Percentiles rank a stretch among this genome's conserved stretches.
Conservation (phyloP, 2,113 vertebrate genomes). For the Pelodiscus sinensis region DNA sequence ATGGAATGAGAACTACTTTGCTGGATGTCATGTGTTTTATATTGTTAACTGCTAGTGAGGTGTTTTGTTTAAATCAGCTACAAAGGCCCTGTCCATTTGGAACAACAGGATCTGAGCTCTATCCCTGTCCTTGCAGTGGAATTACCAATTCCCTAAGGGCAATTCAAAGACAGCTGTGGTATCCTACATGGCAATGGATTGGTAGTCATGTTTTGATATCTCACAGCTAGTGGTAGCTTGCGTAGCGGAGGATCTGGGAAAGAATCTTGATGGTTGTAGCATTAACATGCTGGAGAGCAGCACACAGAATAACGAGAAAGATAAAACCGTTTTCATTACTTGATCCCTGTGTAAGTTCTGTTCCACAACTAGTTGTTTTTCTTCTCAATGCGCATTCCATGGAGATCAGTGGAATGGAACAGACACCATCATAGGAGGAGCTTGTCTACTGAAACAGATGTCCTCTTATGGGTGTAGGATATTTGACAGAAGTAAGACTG, state of each 20-base stretch:
- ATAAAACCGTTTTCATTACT: rapidly evolving
- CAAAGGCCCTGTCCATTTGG: background rate
- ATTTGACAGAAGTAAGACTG: background rate
- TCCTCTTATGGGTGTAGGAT: background rate
- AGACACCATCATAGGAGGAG: background rate
- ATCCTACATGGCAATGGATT: background rate
- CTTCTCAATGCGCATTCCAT: background rate
- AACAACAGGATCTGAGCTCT: background rate
- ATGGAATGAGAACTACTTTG: rapidly evolving
- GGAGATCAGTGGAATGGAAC: background rate
- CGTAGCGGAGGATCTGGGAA: background rate
- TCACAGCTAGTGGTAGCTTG: background rate
- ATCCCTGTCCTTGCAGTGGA: background rate
- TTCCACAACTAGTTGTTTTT: background rate
- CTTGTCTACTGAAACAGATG: background rate
- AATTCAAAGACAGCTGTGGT: background rate
- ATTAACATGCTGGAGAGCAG: background rate
- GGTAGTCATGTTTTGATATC: background rate
- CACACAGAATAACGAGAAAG: background rate
- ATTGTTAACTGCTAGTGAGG: background rate
- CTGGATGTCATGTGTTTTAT: rapidly evolving
- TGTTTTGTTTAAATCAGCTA: background rate
- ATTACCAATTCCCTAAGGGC: background rate
- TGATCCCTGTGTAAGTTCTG: background rate
- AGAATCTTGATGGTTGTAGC: background rate